Base-by-base conservation (phyloP, 2,888 invertebrate genomes). In the Eucriotettix oculatus region DNA sequence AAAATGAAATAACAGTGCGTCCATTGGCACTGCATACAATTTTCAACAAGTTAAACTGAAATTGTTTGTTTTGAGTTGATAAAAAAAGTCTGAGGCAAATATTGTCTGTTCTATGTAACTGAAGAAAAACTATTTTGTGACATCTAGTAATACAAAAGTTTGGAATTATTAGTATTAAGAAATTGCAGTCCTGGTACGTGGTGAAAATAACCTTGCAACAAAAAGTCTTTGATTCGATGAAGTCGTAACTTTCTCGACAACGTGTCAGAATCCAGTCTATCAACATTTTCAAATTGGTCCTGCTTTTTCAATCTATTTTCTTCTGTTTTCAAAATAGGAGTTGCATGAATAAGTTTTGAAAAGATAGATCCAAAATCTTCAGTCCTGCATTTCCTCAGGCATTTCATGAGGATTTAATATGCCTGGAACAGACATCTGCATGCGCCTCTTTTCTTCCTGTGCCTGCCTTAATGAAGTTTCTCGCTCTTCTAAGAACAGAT, bases 401-500 rank as follows among this genome's bases (percentile, higher is more conserved):
- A 95, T 80, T 75, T 95, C 95, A 73, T 95, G 92, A 55, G 95
- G 95, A 79, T 94, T 94, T 65, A 95, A 79, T 71, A 98, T 95
- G 68, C 97, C 98, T 60, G 97, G 97, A 67, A 98, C 96, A 56
- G 90, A 86, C 76, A 94, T 81, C 78, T 96, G 95, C 68, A 90
- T 83, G 73, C 87, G 84, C 71, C 93, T 82, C 77, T 98, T 98
- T 70, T 95, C 95, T 65, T 90, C 86, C 73, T 98, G 95, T 56
- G 97, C 97, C 69, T 83, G 79, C 66, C 87, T 85, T 65, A 99
- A 82, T 62, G 92, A 87, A 65, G 83, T 83, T 75, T 97, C 90
- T 68, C 98, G 85, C 74, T 99, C 99, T 72, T 99, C 99, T 71
- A 99, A 78, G 78, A 90, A 99, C 71, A 99, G 79, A 77, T 99